Conservation (phyloP, 2,113 vertebrate genomes). For the Theristicus caerulescens region DNA sequence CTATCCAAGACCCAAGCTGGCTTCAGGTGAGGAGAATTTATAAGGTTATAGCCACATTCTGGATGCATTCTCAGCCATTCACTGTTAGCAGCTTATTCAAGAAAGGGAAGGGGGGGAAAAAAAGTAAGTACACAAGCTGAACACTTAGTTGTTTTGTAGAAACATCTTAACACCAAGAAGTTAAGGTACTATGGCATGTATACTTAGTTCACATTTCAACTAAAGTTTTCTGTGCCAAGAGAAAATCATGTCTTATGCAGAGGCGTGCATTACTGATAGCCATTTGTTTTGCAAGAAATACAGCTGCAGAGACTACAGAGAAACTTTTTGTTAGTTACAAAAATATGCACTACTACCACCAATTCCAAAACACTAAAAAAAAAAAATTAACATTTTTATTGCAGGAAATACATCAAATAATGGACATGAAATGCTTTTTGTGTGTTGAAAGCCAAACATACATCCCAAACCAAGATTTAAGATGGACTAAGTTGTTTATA, state of each 20-base stretch:
- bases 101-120: background rate
- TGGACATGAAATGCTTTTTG: background rate
- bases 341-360: background rate
- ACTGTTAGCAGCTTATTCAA: conserved; percentile 80
- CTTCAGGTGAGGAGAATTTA: conserved; percentile 88
- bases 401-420: background rate
- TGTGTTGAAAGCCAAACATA: background rate
- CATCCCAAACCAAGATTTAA: background rate
- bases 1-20: conserved; percentile 89
- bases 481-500: background rate
- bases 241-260: background rate
- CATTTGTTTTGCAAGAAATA: background rate
- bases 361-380: background rate
- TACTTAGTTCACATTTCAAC: background rate
- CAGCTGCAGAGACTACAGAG: background rate
- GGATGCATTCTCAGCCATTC: conserved; percentile 86
- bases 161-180: background rate
- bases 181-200: background rate
- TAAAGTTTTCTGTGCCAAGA: background rate
- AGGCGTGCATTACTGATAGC: background rate
- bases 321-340: background rate
- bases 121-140: background rate
- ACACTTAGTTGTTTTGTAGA: background rate
- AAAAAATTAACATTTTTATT: background rate
- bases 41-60: conserved; percentile 87